Conservation (phyloP, 1,140 invertebrate species). For the Arion vulgaris region DNA sequence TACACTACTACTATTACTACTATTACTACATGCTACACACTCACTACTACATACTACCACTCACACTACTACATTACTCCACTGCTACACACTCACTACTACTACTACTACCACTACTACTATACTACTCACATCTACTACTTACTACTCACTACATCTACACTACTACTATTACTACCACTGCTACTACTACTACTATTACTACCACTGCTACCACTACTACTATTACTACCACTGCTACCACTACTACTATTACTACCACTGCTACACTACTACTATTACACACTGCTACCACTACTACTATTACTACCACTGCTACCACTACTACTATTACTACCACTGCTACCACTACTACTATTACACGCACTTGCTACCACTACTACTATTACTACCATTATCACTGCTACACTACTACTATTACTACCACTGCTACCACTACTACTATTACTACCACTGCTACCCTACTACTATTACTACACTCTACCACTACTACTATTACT, state of each 20-base stretch:
- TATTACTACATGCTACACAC: too few species aligned
- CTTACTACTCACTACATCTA: background rate
- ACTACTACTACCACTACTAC: slow-evolving; percentile 31
- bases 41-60: too few species aligned
- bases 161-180: slow-evolving; percentile 19
- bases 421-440: slow-evolving; percentile 41
- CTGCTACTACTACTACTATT: slow-evolving; percentile 29
- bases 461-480: slow-evolving; percentile 44
- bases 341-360: too few species aligned
- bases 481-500: slow-evolving; percentile 44
- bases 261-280: background rate
- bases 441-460: too few species aligned
- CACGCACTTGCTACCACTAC: too few species aligned
- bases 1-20: too few species aligned
- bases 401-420: too few species aligned
- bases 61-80: too few species aligned
- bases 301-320: slow-evolving; percentile 43
- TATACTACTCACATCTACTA: background rate
- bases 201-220: slow-evolving; percentile 28
- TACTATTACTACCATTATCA: too few species aligned
- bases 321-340: slow-evolving; percentile 1
- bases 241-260: slow-evolving; percentile 5
- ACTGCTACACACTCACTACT: too few species aligned
- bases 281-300: background rate
- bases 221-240: slow-evolving; percentile 24